Evolutionary conservation across 2,888 invertebrate species (phyloP).

Genomic region (Rhamnusium bicolor): DNA sequence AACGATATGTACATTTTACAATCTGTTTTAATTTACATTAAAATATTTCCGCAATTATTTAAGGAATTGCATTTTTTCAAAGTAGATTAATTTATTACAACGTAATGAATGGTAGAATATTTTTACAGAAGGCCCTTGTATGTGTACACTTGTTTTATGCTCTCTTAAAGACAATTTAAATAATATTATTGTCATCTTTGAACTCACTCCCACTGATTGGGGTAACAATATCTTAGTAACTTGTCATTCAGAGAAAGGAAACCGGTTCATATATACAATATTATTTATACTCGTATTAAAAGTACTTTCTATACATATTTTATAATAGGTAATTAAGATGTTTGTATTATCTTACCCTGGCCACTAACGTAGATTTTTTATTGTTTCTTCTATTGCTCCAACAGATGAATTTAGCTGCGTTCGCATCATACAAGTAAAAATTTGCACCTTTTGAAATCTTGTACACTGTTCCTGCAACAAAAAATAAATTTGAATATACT

Average conservation of each 20-base stretch:
- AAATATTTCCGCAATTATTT: too few species aligned
- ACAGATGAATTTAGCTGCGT: slow-evolving; percentile 62
- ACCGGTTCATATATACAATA: background rate
- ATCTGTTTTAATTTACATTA: too few species aligned
- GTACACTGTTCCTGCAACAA: slow-evolving; percentile 47
- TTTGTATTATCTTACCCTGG: slow-evolving; percentile 57
- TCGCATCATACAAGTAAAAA: slow-evolving; percentile 61
- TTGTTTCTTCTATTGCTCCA: slow-evolving; percentile 54
- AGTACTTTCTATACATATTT: background rate
- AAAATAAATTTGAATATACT: background rate
- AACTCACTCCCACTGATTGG: background rate
- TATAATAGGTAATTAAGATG: background rate
- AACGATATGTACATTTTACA: too few species aligned
- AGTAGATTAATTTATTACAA: too few species aligned
- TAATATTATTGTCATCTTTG: background rate
- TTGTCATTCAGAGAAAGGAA: background rate
- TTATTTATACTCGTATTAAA: background rate
- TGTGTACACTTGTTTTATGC: background rate
- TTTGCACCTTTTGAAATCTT: slow-evolving; percentile 48
- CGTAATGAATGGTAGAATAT: too few species aligned
- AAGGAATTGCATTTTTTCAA: too few species aligned
- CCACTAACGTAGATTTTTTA: slow-evolving; percentile 54
- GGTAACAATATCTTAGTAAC: background rate
- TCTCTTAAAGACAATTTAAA: background rate
- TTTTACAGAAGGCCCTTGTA: background rate